Percentiles rank a stretch among this genome's conserved stretches.
These are phyloP conservation scores for Brassicogethes aeneus DNA, from an alignment of 2,888 invertebrate species.

Conservation along the genomic window DNA sequence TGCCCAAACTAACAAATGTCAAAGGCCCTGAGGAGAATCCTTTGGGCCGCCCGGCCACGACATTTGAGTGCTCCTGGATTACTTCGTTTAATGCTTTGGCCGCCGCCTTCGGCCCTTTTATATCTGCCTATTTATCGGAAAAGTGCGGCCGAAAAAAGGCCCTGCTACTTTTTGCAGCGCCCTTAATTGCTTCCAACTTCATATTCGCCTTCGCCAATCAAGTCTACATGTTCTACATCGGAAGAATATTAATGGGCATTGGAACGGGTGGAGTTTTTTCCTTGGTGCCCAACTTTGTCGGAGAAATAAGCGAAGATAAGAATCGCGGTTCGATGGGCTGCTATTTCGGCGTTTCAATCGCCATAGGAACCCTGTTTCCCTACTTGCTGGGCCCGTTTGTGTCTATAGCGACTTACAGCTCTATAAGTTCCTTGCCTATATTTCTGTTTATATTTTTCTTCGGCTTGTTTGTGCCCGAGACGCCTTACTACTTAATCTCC, in stretches of 20 bases:
- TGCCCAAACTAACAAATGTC: conserved; percentile 17
- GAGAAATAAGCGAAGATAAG: conserved; percentile 72
- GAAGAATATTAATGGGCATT: conserved; percentile 51
- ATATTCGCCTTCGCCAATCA: conserved; percentile 18
- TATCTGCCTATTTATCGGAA: conserved; percentile 19
- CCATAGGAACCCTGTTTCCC: conserved; percentile 13
- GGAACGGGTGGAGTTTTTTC: conserved; percentile 61
- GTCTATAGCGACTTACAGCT: conserved; percentile 10
- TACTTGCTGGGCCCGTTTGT: conserved; percentile 18
- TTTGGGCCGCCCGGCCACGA: conserved; percentile 15
- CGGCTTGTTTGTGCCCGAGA: conserved; percentile 17
- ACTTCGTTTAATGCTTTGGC: conserved; percentile 22
- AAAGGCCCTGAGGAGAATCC: conserved; percentile 19
- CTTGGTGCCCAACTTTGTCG: conserved; percentile 73
- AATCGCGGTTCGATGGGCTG: conserved; percentile 62
- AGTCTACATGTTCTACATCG: conserved; percentile 40
- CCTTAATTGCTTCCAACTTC: conserved; percentile 47
- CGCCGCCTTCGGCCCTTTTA: conserved; percentile 22
- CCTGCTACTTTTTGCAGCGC: conserved; percentile 51
- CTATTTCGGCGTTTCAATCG: conserved; percentile 22
- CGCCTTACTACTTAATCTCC: conserved; percentile 17
- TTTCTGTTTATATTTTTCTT: conserved; percentile 13
- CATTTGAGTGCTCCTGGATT: conserved; percentile 23
- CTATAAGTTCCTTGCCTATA: conserved; percentile 12
- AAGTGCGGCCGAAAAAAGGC: conserved; percentile 55